A percentile compares a stretch with the other conserved stretches of the same genome.
These are phyloP conservation scores for Spinibarbus caldwelli DNA, from an alignment of 2,797 vertebrate genomes.

Conservation along the genomic window DNA sequence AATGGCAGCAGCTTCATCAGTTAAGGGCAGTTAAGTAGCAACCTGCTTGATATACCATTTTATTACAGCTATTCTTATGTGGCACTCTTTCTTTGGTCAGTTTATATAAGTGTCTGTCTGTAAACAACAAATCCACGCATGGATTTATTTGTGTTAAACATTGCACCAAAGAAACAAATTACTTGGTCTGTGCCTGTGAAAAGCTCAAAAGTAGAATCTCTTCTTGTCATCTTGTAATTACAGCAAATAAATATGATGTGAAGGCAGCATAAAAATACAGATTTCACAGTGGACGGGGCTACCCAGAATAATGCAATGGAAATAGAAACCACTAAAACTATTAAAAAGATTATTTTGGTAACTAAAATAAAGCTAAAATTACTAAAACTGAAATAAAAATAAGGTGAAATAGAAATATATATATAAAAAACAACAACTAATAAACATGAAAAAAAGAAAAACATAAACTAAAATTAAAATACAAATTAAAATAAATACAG, in stretches of 20 bases:
- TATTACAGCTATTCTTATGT: too few species aligned
- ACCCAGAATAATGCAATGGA: not conserved
- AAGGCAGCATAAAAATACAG: conserved; percentile 5
- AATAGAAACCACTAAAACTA: not conserved
- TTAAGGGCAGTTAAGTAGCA: not conserved
- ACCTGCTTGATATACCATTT: not conserved
- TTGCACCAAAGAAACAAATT: not conserved
- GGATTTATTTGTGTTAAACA: not conserved
- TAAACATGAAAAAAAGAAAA: not conserved
- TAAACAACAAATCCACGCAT: not conserved
- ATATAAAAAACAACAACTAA: not conserved
- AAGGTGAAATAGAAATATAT: not conserved
- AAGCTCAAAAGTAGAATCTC: not conserved
- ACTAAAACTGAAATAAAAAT: not conserved
- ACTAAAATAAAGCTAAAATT: not conserved
- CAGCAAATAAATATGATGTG: not conserved
- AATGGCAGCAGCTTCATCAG: not conserved
- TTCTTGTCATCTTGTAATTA: not conserved
- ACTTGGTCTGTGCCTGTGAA: not conserved
- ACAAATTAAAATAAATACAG: not conserved
- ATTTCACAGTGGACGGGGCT: not conserved
- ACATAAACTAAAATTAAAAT: not conserved
- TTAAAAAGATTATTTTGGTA: not conserved
- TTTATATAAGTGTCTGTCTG: not conserved
- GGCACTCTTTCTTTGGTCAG: too few species aligned